Evolutionary conservation across 2,888 invertebrate genomes (phyloP), one percentile per base, ranked within the genome.

Genomic region (Drosophila sordidula): DNA sequence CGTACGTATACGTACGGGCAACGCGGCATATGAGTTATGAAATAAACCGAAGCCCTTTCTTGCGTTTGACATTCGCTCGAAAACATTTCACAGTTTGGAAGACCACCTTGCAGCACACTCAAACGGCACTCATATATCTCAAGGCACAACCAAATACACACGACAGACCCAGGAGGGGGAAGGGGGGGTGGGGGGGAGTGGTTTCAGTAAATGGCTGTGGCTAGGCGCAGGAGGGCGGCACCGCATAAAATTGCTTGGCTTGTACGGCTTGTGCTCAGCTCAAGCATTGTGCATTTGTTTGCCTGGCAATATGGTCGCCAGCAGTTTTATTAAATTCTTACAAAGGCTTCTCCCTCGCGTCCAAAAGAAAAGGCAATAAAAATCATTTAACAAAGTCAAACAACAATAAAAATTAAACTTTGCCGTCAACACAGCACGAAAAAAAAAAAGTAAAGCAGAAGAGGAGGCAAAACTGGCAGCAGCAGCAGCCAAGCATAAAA

Each of bases 401-500:
- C 89, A 89, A 85, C 86, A 89, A 85, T 87, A 85, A 89, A 85
- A 80, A 85, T 89, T 85, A 89, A 81, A 85, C 89, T 87, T 85
- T 87, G 86, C 89, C 86, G 89, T 85, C 89, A 87, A 87, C 82
- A 70, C 64, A 74, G 75, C 57, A 50, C 63, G 55, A 38, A 44
- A 18, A 18, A 18, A 18, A 18, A 18, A 18, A 18, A 18, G 2
- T 18, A 18, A 18, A 18, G 18, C 18, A 18, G 18, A 18, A 44
- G 44, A 8, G 38, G 51, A 75, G 58, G 56, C 65, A 39, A 67
- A 41, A 22, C 42, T 44, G 54, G 65, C 67, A 71, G 57, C 16
- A 49, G 25, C 52, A 69, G 38, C 72, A 83, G 70, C 62, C 59
- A 66, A 75, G 83, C 89, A 80, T 83, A 56, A 88, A 85, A 87